Base-by-base conservation (phyloP, 2,113 vertebrate genomes). In the Kryptolebias marmoratus region DNA sequence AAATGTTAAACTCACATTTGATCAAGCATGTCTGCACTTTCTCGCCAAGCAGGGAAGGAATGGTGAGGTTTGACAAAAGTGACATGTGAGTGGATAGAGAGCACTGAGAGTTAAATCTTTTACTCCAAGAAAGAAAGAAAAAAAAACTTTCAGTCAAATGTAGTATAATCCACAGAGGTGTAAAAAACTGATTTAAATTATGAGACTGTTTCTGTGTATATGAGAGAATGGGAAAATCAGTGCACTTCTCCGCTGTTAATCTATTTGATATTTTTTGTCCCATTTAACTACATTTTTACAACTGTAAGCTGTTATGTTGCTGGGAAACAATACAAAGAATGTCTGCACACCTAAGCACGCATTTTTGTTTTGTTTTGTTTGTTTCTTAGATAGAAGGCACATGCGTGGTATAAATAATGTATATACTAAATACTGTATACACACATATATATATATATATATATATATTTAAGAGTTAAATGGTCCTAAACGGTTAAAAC, bases 1-100 rank as follows among this genome's bases (percentile, higher is more conserved):
- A 89, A 87, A 86, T 85, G 77, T 83, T 90, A 87, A 92, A 90
- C 81, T 90, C 77, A 86, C 77, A 90, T 91, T 89, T 87, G 88
- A 91, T 91, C 89, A 90, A 90, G 84, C 85, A 61, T 62, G 84
- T 89, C 87, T 81, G 56, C 75, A 74, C 53, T 57, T 73, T 80
- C 69, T 50, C 79, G 68, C 74, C 86, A 80, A 79, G 82, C 82
- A 71, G 76, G 31, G 53, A 75, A 73, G 83, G 83, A 85, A 85
- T 84, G 78, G 76, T 76, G 74, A 79, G 80, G 77, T 88, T 84
- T 92, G 88, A 90, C 82, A 87, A 90, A 90, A 90, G 84, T 88
- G 87, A 89, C 86, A 90, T 76, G 77, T 78, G 83, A 87, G 81
- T 63, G 81, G 65, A 87, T 84, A 39, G 77, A 88, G 84, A 77